Percentiles rank a stretch among this genome's conserved stretches.
Evolutionary conservation across 2,797 vertebrate genomes (phyloP).

Genomic region (Hephaestus fuliginosus): DNA sequence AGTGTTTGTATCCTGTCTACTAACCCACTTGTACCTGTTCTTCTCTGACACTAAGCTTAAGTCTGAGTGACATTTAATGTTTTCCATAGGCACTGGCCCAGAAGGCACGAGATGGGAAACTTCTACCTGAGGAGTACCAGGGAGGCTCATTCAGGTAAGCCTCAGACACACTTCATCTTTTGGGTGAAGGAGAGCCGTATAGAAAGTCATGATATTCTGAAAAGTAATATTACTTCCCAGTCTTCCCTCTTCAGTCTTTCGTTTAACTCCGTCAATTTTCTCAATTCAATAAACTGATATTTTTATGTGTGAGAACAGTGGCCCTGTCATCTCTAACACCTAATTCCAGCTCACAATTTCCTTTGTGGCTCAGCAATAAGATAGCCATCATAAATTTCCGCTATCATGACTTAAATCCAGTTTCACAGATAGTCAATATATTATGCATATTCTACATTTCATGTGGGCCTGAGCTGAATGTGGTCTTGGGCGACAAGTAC

Average conservation of each 20-base stretch:
- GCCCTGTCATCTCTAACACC: background rate
- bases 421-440: slow-evolving; percentile 33
- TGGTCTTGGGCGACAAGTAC: slow-evolving; percentile 50
- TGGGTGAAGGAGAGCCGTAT: background rate
- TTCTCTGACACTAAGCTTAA: background rate
- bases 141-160: slow-evolving; percentile 97
- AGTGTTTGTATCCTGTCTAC: background rate
- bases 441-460: slow-evolving; percentile 62
- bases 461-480: slow-evolving; percentile 36
- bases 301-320: background rate
- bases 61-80: background rate
- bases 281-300: slow-evolving; percentile 5
- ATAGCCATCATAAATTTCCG: slow-evolving; percentile 45
- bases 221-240: background rate
- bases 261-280: background rate
- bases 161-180: background rate
- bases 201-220: background rate
- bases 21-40: background rate
- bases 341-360: slow-evolving; percentile 33
- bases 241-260: background rate
- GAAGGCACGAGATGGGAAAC: slow-evolving; percentile 95
- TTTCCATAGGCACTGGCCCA: slow-evolving; percentile 88
- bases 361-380: background rate
- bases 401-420: slow-evolving; percentile 33
- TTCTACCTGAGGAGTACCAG: slow-evolving; percentile 96